Conservation (phyloP, 2,113 vertebrate species). For the Catagonus wagneri region DNA sequence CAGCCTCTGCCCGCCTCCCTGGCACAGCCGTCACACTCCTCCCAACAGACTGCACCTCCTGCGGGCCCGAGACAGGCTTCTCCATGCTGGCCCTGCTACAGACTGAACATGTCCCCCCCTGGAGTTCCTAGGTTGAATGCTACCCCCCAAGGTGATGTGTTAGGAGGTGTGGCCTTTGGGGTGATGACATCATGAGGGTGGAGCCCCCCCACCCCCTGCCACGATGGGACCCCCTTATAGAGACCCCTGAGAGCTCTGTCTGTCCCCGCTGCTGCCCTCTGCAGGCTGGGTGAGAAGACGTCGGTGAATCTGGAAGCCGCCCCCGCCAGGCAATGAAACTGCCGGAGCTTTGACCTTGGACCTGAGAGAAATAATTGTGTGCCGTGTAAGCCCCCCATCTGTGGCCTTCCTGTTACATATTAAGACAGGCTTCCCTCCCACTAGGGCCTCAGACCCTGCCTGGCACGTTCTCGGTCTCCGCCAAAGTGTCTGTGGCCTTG, state of each 20-base stretch:
- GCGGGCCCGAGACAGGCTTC: not conserved
- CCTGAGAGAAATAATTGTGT: rapidly evolving
- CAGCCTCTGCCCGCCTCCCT: rapidly evolving
- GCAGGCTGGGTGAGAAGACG: rapidly evolving
- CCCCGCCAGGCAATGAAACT: not conserved
- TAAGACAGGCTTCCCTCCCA: not conserved
- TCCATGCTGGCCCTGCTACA: rapidly evolving
- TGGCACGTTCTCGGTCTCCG: rapidly evolving
- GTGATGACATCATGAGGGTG: too few relatives aligned
- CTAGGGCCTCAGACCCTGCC: not conserved
- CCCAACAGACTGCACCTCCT: not conserved
- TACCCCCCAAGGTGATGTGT: too few relatives aligned
- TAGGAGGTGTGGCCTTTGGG: too few relatives aligned
- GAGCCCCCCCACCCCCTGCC: too few relatives aligned
- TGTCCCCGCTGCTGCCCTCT: not conserved
- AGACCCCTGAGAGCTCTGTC: not conserved
- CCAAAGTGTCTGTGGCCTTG: rapidly evolving
- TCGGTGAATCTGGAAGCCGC: rapidly evolving
- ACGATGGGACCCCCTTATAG: rapidly evolving
- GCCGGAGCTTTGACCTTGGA: rapidly evolving
- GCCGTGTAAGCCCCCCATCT: rapidly evolving
- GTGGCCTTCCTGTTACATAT: rapidly evolving
- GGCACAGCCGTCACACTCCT: not conserved
- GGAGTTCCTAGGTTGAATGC: not conserved
- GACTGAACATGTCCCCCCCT: not conserved